Base-by-base conservation (phyloP, 2,888 invertebrate genomes). In the Drosophila ochracea region DNA sequence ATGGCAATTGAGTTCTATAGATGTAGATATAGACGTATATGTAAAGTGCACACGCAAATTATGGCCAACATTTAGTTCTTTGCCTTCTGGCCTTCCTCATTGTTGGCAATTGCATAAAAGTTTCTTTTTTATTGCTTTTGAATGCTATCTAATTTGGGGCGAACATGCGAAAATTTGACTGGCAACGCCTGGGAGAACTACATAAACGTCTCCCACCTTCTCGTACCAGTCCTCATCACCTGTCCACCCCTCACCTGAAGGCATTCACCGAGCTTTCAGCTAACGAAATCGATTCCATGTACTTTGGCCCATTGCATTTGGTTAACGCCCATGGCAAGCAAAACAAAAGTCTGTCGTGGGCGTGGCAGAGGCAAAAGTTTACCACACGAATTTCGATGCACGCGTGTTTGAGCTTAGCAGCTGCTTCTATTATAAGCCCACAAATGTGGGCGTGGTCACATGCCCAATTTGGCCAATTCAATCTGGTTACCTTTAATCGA, bases 121-220 rank as follows among this genome's bases (percentile, higher is more conserved):
- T 83, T 83, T 68, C 59, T 57, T 83, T 82, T 83, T 86, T 86
- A 83, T 83, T 80, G 84, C 82, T 77, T 86, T 74, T 65, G 78
- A 83, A 77, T 86, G 73, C 63, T 80, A 86, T 83, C 83, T 83
- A 86, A 83, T 86, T 83, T 86, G 77, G 72, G 31, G 81, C 64
- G 87, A 86, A 83, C 82, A 83, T 83, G 83, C 84, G 84, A 87
- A 78, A 82, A 82, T 87, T 84, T 82, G 80, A 76, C 83, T 84
- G 79, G 82, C 62, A 76, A 79, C 84, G 87, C 87, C 87, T 73
- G 58, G 52, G 30, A 57, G 54, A 54, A 68, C 55, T 52, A 63
- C 30, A 7, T 28, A 37, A 67, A 63, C 19, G 54, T 54, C 30
- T 2, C 6, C 57, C 30, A 5, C 7, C 1, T 13, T 19, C 11